Evolutionary conservation across 2,113 vertebrate genomes (phyloP).

Genomic region (Nothoprocta perdicaria): DNA sequence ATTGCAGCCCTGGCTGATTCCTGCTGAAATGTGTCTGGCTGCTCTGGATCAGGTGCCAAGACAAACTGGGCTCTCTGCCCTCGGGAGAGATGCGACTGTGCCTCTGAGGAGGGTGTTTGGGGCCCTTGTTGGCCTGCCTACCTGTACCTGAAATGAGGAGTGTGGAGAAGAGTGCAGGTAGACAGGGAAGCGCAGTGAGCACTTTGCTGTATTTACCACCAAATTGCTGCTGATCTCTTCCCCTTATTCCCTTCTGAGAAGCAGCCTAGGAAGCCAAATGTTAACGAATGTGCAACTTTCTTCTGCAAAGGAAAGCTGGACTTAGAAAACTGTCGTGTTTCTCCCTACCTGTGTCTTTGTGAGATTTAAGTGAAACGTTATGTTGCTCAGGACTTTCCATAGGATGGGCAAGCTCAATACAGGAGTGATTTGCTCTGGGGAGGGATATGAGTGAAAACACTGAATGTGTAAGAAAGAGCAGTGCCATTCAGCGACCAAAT

Average conservation of each 20-base stretch:
- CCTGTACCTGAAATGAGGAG: neutral
- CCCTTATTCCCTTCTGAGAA: neutral
- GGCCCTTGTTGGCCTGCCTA: neutral
- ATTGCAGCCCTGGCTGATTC: neutral
- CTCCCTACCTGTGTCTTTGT: rapidly evolving
- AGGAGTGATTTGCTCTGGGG: neutral
- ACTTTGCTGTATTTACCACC: neutral
- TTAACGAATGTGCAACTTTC: neutral
- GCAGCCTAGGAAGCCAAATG: neutral
- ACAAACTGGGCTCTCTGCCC: neutral
- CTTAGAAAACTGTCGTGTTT: rapidly evolving
- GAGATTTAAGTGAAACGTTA: rapidly evolving
- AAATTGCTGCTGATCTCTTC: neutral
- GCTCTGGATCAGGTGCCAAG: neutral
- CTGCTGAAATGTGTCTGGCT: neutral
- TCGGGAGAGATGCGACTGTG: neutral
- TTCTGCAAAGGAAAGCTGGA: neutral
- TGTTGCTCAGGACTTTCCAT: rapidly evolving
- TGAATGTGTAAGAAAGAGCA: neutral
- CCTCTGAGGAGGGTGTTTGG: rapidly evolving
- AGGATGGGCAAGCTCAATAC: neutral
- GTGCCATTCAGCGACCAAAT: neutral
- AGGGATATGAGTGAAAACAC: rapidly evolving
- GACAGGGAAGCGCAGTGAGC: neutral
- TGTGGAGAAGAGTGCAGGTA: rapidly evolving